phyloP scores from a whole-genome alignment of 2,113 vertebrate species.

The Collichthys lucidus region DNA sequence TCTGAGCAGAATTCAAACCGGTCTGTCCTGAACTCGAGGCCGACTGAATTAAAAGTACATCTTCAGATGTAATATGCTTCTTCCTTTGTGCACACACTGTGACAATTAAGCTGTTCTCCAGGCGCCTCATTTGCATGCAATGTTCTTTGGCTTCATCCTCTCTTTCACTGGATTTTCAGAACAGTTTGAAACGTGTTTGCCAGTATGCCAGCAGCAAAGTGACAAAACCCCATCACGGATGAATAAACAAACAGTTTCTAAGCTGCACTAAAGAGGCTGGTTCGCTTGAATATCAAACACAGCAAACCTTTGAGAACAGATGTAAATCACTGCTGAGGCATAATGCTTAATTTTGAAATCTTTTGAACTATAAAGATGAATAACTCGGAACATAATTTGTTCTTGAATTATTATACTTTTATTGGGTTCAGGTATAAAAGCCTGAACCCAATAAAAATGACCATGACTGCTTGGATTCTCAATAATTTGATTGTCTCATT shows the following conservation, averaged over 20 bases:
- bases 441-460: neutral
- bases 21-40: slow-evolving; percentile 27
- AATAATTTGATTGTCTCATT: neutral
- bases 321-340: slow-evolving; percentile 27
- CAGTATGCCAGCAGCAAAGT: neutral
- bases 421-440: neutral
- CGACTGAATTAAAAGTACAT: slow-evolving; percentile 22
- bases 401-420: slow-evolving; percentile 2
- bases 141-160: slow-evolving; percentile 8
- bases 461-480: neutral
- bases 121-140: slow-evolving; percentile 35
- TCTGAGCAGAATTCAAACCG: slow-evolving; percentile 37
- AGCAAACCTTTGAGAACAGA: slow-evolving; percentile 4
- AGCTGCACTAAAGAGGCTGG: slow-evolving; percentile 13
- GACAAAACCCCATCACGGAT: slow-evolving; percentile 17
- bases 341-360: slow-evolving; percentile 20
- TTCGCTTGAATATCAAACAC: slow-evolving; percentile 36
- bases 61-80: slow-evolving; percentile 35
- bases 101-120: slow-evolving; percentile 25
- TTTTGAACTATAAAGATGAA: slow-evolving; percentile 20
- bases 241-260: slow-evolving; percentile 30
- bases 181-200: slow-evolving; percentile 10
- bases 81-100: neutral
- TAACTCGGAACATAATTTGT: neutral
- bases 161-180: slow-evolving; percentile 24